Evolutionary conservation across 2,113 vertebrate species (phyloP), one percentile per base, ranked within the genome.

Genomic region (Aphelocoma coerulescens): DNA sequence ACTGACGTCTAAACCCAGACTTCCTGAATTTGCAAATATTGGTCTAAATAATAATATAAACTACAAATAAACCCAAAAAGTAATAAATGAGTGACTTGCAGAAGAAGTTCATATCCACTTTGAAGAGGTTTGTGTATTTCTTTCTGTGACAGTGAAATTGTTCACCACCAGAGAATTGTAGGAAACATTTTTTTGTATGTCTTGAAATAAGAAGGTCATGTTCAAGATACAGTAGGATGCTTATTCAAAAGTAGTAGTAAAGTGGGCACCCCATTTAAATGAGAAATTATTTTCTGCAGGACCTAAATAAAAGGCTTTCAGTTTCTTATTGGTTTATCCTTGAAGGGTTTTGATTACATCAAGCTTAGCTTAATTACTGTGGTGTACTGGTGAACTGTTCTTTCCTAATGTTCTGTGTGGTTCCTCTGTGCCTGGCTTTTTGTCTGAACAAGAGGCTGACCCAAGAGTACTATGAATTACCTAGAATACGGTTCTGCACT

Each of bases 321-420:
- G 10, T 66, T 85, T 68, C 26, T 85, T 85, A 57, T 1, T 61
- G 18, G 7, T 66, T 19, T 35, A 13, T 58, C 7, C 19, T 57
- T 48, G 26, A 44, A 41, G 7, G 48, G 10, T 44, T 54, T 74
- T 39, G 52, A 13, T 75, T 67, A n/a, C 30, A 26, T 37, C 11
- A 33, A 58, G 18, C 7, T 23, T 35, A 43, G 8, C 9, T 37
- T 48, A 66, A 80, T 52, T 85, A 41, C 37, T 52, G 0, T 28
- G 61, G 27, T 81, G 19, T 85, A 18, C 13, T 41, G 37, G 28
- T 52, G 27, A 81, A 30, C 46, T 28, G 10, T 33, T 81, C 20
- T 89, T 67, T 57, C 3, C 3, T 90, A 10, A 18, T 6, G 9
- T 55, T 46, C 9, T 2, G 4, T 61, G 49, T 10, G 0, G 0